Base-by-base conservation (phyloP, 2,113 vertebrate species). In the Nothocercus nigrocapillus region DNA sequence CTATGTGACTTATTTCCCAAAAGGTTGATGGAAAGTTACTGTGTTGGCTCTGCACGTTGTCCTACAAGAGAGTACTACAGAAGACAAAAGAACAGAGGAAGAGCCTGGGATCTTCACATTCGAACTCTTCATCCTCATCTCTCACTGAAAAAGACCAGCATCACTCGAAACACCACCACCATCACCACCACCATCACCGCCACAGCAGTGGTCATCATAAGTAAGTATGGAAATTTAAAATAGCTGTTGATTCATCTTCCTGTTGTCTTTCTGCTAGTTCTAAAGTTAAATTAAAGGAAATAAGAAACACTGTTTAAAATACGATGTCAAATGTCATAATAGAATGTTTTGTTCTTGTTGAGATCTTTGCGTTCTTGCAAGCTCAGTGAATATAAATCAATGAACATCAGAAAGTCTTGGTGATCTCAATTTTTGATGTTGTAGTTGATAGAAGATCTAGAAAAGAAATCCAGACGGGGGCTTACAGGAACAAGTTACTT, bases 41-140 rank as follows among this genome's bases (percentile, higher is more conserved):
- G 91, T 99, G 99, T 97, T 99, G 99, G 99, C 98, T 99, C 56
- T 99, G 99, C 96, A 99, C 99, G 0, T 98, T 99, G 87, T 99
- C 99, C 32, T 99, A 99, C 95, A 99, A 99, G 67, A 98, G 99
- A 45, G 99, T 99, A 85, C 98, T 99, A 77, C 99, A 99, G 97
- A 99, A 99, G 98, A 99, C 99, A 54, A 99, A 99, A 97, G 99
- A 99, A 87, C 99, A 99, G 92, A 98, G 99, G 94, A 99, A 99
- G 97, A 99, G 98, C 95, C 98, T 99, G 19, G 98, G 99, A 74
- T 99, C 99, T 51, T 98, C 98, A n/a, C 98, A 98, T 96, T 98
- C 99, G 67, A 99, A 99, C 95, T 99, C 99, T 15, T 99, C 99
- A 21, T 98, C 98, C 53, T 97, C 98, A 4, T 99, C 99, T 66